Base-by-base conservation (phyloP, 2,888 invertebrate species). In the Tetragonula carbonaria region DNA sequence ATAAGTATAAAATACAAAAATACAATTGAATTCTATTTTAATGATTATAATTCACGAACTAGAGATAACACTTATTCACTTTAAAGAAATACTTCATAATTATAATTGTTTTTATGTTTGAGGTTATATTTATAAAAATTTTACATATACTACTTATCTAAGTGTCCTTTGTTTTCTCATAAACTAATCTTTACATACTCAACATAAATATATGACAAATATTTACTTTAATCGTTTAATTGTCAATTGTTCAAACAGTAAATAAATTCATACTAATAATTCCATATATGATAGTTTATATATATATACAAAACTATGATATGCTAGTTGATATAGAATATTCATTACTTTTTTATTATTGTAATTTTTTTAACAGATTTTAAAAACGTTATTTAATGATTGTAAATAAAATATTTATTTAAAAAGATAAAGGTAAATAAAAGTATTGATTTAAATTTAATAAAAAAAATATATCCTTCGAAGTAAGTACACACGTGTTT, bases 111-210 rank as follows among this genome's bases (percentile, higher is more conserved):
- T 59, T 67, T 16, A 23, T 21, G 18, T 62, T 66, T 75, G 33
- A 28, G 82, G 82, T 82, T 82, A 82, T 75, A 50, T 82, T 66
- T 33, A 16, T n/a, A 14, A 33, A 23, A 23, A 14, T 65, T 74
- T 5, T 2, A 16, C n/a, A 14, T 55, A n/a, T 18, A 53, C 8
- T 18, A 53, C 8, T 21, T 28, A n/a, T 33, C 38, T n/a, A 8
- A 55, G 33, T 28, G 13, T 45, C 16, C 55, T 3, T 57, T 59
- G 38, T 23, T 57, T 21, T n/a, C 1, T 18, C 1, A n/a, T 16
- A 8, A 50, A 74, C 28, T 14, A 50, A 18, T 11, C 16, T 67
- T 53, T 23, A 28, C 23, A n/a, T 8, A 67, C 18, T 14, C n/a
- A 23, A 8, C 57, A 23, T 2, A 2, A 45, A 67, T 8, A 8